Base-by-base conservation (phyloP, 2,113 vertebrate genomes). In the Pholis gunnellus region DNA sequence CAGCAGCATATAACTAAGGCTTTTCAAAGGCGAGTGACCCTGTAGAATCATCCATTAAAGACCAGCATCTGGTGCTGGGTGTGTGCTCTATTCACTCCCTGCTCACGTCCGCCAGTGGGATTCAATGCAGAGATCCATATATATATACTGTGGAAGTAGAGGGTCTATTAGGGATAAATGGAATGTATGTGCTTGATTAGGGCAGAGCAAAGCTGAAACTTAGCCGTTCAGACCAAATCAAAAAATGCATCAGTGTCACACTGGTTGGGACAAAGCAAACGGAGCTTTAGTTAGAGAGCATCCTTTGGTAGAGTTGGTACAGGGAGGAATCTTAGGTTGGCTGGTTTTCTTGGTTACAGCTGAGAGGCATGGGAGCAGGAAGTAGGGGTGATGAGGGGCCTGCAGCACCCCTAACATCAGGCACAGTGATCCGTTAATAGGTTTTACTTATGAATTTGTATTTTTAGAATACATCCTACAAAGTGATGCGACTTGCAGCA, bases 201-300 rank as follows among this genome's bases (percentile, higher is more conserved):
- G 17, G 14, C 9, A 54, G 38, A 73, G 44, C 17, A 22, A 8
- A 56, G n/a, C 46, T 9, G 5, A 69, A 78, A 56, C 15, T 22
- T 14, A 13, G 42, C 29, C 31, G 5, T 36, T 74, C 36, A 76
- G 82, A 60, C 52, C 44, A 82, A 71, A 56, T 48, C n/a, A 64
- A 27, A 50, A 29, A 57, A 40, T 57, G n/a, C 48, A 54, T 60
- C 52, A 71, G 17, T 56, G 34, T 73, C 50, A 15, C 20, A 44
- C 18, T 67, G 46, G 17, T 52, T 75, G 27, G 22, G 14, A n/a
- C 60, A 70, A 63, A 72, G 25, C 48, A 63, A 85, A 75, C 34
- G 22, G 15, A 65, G 22, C 48, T 52, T 82, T 76, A 40, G 67
- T 71, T 17, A 50, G 71, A 69, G 34, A 74, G 31, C 29, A 57